These are phyloP conservation scores for Nematostella vectensis DNA, from an alignment of 92 coral and sea anemone genomes.

Conservation along the genomic window DNA sequence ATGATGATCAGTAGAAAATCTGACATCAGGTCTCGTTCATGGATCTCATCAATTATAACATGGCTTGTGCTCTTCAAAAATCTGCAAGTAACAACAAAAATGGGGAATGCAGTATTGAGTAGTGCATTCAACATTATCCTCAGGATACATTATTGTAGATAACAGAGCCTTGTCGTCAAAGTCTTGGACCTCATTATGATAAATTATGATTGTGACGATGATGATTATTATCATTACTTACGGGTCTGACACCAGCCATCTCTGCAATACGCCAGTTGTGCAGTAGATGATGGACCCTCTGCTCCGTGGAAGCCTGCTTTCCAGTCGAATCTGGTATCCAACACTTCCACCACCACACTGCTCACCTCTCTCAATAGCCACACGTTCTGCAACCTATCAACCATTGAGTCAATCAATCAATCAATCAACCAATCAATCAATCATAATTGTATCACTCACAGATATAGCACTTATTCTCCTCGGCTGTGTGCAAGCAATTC, in stretches of 20 bases:
- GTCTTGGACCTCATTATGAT: no score
- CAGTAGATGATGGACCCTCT: slow-evolving; percentile 86
- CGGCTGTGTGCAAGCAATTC: slow-evolving; percentile 95
- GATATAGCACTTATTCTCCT: slow-evolving; percentile 95
- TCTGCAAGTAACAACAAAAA: slow-evolving; percentile 15
- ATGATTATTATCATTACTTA: no score
- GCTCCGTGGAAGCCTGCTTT: slow-evolving; percentile 71
- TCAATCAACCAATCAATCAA: no score
- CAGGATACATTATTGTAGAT: no score
- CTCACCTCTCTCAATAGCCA: slow-evolving; percentile 81
- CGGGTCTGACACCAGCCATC: slow-evolving; percentile 88
- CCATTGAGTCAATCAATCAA: no score
- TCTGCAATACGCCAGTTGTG: slow-evolving; percentile 78
- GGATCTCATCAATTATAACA: slow-evolving; percentile 90
- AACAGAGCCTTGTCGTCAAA: no score
- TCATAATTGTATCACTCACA: slow-evolving; percentile 26
- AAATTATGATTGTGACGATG: no score
- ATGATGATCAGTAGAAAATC: slow-evolving; percentile 85
- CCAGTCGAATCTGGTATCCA: slow-evolving; percentile 89
- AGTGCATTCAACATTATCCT: no score
- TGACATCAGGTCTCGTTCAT: slow-evolving; percentile 84
- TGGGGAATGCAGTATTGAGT: not conserved
- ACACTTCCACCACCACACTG: slow-evolving; percentile 72
- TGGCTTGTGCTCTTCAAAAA: slow-evolving; percentile 57
- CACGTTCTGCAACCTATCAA: slow-evolving; percentile 88